phyloP scores from a whole-genome alignment of 2,888 invertebrate species.

The Enchytraeus crypticus region DNA sequence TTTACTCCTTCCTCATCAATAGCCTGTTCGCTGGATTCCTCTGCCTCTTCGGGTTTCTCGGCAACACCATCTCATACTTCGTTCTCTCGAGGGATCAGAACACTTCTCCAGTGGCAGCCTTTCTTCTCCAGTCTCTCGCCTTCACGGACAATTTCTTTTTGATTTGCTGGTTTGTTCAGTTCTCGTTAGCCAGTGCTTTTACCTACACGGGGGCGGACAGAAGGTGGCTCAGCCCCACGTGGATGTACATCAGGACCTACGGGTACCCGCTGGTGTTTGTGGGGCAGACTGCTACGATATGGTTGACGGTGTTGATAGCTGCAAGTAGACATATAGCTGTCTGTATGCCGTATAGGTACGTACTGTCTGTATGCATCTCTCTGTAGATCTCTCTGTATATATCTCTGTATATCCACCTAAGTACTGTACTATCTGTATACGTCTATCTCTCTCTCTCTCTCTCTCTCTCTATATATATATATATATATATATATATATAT shows the following conservation, averaged over 20 bases:
- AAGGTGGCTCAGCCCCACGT: constrained; percentile 5
- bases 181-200: constrained; percentile 5
- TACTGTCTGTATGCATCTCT: too few species aligned
- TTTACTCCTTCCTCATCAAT: constrained; percentile 3
- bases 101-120: constrained; percentile 10
- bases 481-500: too few species aligned
- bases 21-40: constrained; percentile 10
- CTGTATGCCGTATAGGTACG: constrained; percentile 15
- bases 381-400: too few species aligned
- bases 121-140: constrained; percentile 13
- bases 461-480: too few species aligned
- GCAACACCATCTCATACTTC: constrained; percentile 12
- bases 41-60: constrained; percentile 13
- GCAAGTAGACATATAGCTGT: constrained; percentile 18
- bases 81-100: constrained; percentile 9
- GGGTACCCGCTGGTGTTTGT: constrained; percentile 17
- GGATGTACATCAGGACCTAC: constrained; percentile 8
- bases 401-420: too few species aligned
- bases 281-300: constrained; percentile 19
- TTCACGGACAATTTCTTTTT: constrained; percentile 16
- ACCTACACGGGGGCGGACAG: neutral
- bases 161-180: constrained; percentile 13
- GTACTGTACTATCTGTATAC: too few species aligned
- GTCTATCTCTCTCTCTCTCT: too few species aligned
- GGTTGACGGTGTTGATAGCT: constrained; percentile 20